Conservation (phyloP, 2,113 vertebrate species). For the Siniperca chuatsi region DNA sequence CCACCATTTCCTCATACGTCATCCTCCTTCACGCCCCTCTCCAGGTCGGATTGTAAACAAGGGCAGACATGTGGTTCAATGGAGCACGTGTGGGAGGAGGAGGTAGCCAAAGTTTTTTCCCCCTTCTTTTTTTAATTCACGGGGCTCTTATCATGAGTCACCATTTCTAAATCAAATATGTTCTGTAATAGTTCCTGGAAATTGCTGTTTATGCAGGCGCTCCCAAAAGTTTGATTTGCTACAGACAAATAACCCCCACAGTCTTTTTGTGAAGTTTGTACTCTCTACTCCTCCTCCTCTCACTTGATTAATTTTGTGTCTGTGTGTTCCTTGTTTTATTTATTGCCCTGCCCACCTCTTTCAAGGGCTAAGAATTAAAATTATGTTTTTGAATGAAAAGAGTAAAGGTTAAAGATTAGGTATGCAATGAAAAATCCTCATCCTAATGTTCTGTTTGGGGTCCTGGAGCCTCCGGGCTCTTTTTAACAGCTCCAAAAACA, state of each 20-base stretch:
- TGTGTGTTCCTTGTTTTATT: background rate
- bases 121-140: background rate
- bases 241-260: background rate
- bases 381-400: background rate
- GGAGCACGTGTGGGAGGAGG: constrained; percentile 62
- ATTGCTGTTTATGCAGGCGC: background rate
- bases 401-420: background rate
- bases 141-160: constrained; percentile 20
- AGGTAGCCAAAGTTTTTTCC: background rate
- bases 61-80: constrained; percentile 65
- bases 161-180: constrained; percentile 31
- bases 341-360: no score
- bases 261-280: background rate
- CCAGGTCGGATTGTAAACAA: constrained; percentile 76
- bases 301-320: background rate
- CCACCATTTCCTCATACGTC: constrained; percentile 75
- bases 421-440: background rate
- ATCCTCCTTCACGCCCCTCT: constrained; percentile 42
- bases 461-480: no score
- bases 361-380: no score
- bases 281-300: background rate
- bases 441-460: background rate
- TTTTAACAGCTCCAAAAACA: background rate
- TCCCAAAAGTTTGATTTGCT: background rate
- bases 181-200: constrained; percentile 19